Conservation (phyloP, 2,888 invertebrate genomes). For the Callyntrura sp. region DNA sequence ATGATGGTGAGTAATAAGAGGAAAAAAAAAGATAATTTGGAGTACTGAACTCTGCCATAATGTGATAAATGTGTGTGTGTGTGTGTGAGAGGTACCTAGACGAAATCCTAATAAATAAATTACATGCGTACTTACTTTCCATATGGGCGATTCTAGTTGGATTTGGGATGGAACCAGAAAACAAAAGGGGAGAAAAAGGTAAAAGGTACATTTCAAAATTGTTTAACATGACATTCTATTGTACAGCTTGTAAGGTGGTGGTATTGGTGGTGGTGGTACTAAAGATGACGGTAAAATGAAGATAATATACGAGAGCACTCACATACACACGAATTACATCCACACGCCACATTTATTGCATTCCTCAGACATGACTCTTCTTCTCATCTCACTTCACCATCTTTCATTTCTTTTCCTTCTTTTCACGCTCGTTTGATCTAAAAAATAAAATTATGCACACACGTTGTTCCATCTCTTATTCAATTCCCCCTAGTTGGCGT, state of each 20-base stretch:
- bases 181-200: slow-evolving; percentile 11
- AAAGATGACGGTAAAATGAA: too few species aligned
- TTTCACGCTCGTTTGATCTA: background rate
- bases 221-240: slow-evolving; percentile 28
- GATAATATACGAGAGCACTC: too few species aligned
- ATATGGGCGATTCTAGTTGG: slow-evolving; percentile 56
- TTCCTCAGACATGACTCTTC: slow-evolving; percentile 46
- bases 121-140: slow-evolving; percentile 68
- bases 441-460: slow-evolving; percentile 19
- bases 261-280: background rate
- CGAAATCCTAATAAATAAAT: slow-evolving; percentile 64
- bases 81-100: background rate
- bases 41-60: slow-evolving; percentile 6
- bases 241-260: background rate
- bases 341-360: slow-evolving; percentile 38
- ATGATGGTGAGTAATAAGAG: slow-evolving; percentile 10
- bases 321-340: background rate
- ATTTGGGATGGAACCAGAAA: background rate
- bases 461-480: background rate
- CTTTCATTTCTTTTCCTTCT: slow-evolving; percentile 4
- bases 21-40: slow-evolving; percentile 53
- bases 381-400: slow-evolving; percentile 9
- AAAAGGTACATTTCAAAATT: slow-evolving; percentile 6
- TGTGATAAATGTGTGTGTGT: background rate
- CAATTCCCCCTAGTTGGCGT: background rate